Conservation (phyloP, 2,797 vertebrate genomes). For the Ibycter americanus region DNA sequence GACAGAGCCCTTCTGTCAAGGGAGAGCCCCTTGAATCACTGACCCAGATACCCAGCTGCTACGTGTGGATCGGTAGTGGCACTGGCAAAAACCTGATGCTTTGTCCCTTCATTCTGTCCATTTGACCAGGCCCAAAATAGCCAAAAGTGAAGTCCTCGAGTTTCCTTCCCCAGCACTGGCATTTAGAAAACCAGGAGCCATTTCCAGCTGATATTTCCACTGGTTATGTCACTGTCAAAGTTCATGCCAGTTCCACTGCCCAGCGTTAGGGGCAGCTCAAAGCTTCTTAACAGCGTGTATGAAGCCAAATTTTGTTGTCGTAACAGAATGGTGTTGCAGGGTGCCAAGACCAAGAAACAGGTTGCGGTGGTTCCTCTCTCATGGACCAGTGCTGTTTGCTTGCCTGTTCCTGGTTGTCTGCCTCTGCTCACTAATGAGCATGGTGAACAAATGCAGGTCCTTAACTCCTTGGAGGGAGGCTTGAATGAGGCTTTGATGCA, state of each 20-base stretch:
- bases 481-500: not conserved
- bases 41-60: not conserved
- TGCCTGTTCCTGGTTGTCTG: not conserved
- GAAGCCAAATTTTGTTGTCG: not conserved
- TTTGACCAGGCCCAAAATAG: not conserved
- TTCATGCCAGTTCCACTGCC: not conserved
- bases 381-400: not conserved
- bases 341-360: not conserved
- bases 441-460: not conserved
- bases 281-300: not conserved
- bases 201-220: not conserved
- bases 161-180: not conserved
- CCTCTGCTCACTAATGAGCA: not conserved
- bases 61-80: rapidly evolving
- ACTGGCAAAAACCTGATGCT: not conserved
- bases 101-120: not conserved
- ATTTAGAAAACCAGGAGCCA: not conserved
- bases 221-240: too few relatives aligned
- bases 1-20: not conserved
- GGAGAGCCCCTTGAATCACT: not conserved
- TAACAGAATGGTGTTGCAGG: not conserved
- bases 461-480: not conserved
- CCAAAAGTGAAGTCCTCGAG: not conserved
- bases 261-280: not conserved
- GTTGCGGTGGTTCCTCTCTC: not conserved